Evolutionary conservation across 2,797 vertebrate species (phyloP).

Genomic region (Sternotherus odoratus): DNA sequence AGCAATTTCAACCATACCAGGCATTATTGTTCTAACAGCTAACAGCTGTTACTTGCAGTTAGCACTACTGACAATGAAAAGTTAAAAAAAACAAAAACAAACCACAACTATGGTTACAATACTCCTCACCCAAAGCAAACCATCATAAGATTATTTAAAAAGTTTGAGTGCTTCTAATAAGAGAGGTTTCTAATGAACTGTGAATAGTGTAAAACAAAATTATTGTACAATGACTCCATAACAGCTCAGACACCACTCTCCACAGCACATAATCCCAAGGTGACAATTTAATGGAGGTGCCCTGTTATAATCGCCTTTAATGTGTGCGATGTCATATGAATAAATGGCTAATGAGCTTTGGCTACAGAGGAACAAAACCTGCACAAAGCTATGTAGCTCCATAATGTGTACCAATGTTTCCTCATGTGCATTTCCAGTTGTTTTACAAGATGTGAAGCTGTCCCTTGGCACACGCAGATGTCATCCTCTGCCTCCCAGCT

Average conservation of each 20-base stretch:
- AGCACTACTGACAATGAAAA: too few species aligned
- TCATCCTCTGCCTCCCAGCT: too few species aligned
- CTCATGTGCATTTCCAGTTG: too few species aligned
- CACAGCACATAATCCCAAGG: not conserved
- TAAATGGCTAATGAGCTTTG: too few species aligned
- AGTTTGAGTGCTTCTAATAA: not conserved
- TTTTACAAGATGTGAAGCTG: too few species aligned
- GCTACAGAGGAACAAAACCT: too few species aligned
- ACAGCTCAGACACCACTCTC: not conserved
- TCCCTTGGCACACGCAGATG: too few species aligned
- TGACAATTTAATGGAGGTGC: not conserved
- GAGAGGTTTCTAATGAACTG: not conserved
- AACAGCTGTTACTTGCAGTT: not conserved
- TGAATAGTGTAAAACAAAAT: not conserved
- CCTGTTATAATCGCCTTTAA: too few species aligned
- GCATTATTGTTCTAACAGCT: not conserved
- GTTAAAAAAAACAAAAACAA: too few species aligned
- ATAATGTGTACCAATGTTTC: too few species aligned
- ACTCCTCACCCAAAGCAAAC: not conserved
- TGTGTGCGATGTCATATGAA: too few species aligned
- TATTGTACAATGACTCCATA: not conserved
- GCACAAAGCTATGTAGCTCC: too few species aligned
- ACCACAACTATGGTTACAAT: not conserved
- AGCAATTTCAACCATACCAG: not conserved
- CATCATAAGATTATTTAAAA: not conserved